phyloP scores from a whole-genome alignment of 2,113 vertebrate genomes.

The Acanthochromis polyacanthus region DNA sequence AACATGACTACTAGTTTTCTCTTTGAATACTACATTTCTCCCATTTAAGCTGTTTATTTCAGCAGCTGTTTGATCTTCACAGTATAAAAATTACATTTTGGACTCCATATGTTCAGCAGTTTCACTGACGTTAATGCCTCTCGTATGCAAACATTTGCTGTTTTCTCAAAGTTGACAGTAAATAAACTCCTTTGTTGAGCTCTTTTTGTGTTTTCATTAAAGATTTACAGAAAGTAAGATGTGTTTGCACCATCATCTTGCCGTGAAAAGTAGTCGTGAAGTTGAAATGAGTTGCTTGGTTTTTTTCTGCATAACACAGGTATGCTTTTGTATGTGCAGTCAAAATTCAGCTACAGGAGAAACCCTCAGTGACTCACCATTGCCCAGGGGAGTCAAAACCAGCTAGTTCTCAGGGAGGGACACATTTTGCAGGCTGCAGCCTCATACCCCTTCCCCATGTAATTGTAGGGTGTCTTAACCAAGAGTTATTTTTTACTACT shows the following conservation, averaged over 20 bases:
- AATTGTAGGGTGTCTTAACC: slow-evolving; percentile 75
- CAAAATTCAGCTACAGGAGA: background rate
- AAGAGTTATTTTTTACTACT: slow-evolving; percentile 73
- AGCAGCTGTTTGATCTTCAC: slow-evolving; percentile 33
- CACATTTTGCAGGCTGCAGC: slow-evolving; percentile 37
- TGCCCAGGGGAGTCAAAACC: slow-evolving; percentile 31
- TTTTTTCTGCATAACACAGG: background rate
- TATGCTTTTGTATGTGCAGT: slow-evolving; percentile 10
- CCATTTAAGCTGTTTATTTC: background rate
- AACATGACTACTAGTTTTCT: slow-evolving; percentile 75
- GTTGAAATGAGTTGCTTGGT: background rate
- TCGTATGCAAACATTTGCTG: background rate
- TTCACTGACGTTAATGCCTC: background rate
- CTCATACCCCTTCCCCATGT: slow-evolving; percentile 66
- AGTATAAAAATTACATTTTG: background rate
- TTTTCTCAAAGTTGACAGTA: slow-evolving; percentile 27
- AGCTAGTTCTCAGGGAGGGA: slow-evolving; percentile 33
- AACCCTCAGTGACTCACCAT: background rate
- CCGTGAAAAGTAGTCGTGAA: background rate
- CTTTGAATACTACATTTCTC: slow-evolving; percentile 14
- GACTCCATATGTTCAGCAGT: background rate
- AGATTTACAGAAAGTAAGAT: background rate
- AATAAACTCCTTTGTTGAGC: slow-evolving; percentile 45
- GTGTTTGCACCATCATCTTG: background rate
- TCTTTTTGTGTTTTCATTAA: background rate